Conservation (phyloP, 2,113 vertebrate genomes). For the Hirundichthys speculiger region DNA sequence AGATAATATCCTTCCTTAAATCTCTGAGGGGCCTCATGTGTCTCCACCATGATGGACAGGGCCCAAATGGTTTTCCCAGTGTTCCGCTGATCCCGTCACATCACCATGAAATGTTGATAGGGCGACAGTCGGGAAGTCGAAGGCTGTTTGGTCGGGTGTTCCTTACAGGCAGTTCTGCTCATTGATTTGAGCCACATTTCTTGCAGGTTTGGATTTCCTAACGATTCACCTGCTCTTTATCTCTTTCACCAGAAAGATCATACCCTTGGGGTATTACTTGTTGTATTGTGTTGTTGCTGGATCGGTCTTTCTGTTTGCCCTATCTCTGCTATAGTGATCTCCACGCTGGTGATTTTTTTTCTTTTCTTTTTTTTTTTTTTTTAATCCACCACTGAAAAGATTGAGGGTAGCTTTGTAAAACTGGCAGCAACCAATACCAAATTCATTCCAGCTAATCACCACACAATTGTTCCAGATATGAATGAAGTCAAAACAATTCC, state of each 20-base stretch:
- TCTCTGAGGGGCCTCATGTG: constrained; percentile 51
- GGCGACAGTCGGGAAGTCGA: constrained; percentile 71
- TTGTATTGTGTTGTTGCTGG: constrained; percentile 20
- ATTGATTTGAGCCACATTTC: constrained; percentile 80
- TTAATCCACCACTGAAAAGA: constrained; percentile 2
- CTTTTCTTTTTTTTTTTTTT: constrained; percentile 18
- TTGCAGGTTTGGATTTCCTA: constrained; percentile 78
- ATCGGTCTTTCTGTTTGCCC: constrained; percentile 42
- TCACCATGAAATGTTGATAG: constrained; percentile 79
- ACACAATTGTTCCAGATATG: not conserved
- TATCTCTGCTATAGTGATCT: constrained; percentile 11
- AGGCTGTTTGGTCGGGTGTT: constrained; percentile 64
- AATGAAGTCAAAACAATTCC: constrained; percentile 14
- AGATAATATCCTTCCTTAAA: constrained; percentile 55
- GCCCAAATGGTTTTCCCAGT: constrained; percentile 57
- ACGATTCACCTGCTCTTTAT: constrained; percentile 78
- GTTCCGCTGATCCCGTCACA: constrained; percentile 55
- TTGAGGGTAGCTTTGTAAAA: not conserved
- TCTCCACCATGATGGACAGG: constrained; percentile 65
- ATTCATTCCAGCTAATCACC: not conserved
- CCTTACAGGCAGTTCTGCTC: constrained; percentile 71
- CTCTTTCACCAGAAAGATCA: constrained; percentile 77
- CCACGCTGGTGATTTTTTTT: not conserved
- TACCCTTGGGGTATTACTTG: constrained; percentile 63
- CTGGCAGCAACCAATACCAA: not conserved